A percentile compares a stretch with the other conserved stretches of the same genome.
Evolutionary conservation across 2,888 invertebrate genomes (phyloP).

Genomic region (Eurytoma adleriae): DNA sequence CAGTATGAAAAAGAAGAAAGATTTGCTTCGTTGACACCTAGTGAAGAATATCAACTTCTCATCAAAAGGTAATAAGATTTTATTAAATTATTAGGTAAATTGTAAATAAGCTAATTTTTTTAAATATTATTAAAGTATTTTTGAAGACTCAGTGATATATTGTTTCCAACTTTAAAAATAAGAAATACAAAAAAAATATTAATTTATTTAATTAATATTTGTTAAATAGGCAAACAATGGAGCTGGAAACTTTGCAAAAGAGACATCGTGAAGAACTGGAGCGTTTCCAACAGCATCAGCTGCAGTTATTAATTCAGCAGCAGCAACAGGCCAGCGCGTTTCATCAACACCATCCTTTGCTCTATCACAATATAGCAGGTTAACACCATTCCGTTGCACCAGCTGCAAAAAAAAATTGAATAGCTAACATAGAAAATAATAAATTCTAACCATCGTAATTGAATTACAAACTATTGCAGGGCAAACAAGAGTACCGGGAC

Average conservation of each 20-base stretch:
- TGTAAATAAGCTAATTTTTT: background rate
- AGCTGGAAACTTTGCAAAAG: slow-evolving; percentile 75
- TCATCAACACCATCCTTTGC: slow-evolving; percentile 72
- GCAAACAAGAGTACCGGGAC: slow-evolving; percentile 70
- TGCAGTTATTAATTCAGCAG: slow-evolving; percentile 72
- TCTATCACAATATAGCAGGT: slow-evolving; percentile 73
- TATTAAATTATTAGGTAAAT: slow-evolving; percentile 3
- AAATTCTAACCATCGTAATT: background rate
- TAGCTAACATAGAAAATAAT: background rate
- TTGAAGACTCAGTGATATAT: background rate
- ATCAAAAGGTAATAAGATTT: slow-evolving; percentile 70
- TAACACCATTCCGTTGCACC: slow-evolving; percentile 20
- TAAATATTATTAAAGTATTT: background rate
- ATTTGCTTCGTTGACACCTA: slow-evolving; percentile 69
- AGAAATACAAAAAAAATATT: background rate
- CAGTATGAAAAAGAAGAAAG: slow-evolving; percentile 71
- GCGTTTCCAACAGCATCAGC: slow-evolving; percentile 73
- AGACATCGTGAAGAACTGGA: slow-evolving; percentile 75
- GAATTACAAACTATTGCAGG: slow-evolving; percentile 58
- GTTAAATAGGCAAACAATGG: slow-evolving; percentile 74
- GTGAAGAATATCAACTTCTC: slow-evolving; percentile 73
- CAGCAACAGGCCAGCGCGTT: slow-evolving; percentile 73
- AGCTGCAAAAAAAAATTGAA: background rate
- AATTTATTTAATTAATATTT: background rate
- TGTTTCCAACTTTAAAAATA: background rate